Conservation (phyloP, 2,888 invertebrate species). For the Steinernema hermaphroditum region DNA sequence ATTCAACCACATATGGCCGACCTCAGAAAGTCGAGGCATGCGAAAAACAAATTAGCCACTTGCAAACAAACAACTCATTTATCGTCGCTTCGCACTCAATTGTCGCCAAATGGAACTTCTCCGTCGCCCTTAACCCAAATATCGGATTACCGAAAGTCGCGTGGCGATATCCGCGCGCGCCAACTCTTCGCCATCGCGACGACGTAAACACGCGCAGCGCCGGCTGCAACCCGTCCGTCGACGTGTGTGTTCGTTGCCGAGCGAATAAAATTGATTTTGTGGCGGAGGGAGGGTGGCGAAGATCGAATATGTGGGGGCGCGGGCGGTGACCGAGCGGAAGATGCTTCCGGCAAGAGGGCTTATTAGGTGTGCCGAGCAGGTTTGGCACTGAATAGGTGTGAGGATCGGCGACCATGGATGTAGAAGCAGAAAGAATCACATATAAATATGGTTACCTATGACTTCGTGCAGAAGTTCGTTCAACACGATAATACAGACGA, state of each 20-base stretch:
- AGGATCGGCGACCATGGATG: too few species aligned
- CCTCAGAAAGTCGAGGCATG: too few species aligned
- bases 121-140: conserved; percentile 12
- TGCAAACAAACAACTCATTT: conserved; percentile 6
- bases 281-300: background rate
- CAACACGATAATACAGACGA: too few species aligned
- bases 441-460: too few species aligned
- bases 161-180: background rate
- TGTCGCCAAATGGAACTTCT: background rate
- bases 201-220: conserved; percentile 4
- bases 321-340: background rate
- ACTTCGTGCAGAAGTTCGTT: too few species aligned
- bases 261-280: conserved; percentile 19
- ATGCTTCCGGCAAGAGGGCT: too few species aligned
- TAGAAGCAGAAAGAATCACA: too few species aligned
- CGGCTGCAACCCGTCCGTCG: background rate
- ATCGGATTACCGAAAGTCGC: conserved; percentile 23
- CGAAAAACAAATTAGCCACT: conserved; percentile 3
- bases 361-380: too few species aligned
- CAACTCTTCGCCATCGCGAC: background rate
- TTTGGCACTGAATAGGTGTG: too few species aligned
- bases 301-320: background rate
- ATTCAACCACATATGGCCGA: too few species aligned
- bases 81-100: background rate
- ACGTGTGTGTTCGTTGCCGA: conserved; percentile 6